phyloP scores from a whole-genome alignment of 2,797 vertebrate genomes.

The Lophotriccus pileatus region DNA sequence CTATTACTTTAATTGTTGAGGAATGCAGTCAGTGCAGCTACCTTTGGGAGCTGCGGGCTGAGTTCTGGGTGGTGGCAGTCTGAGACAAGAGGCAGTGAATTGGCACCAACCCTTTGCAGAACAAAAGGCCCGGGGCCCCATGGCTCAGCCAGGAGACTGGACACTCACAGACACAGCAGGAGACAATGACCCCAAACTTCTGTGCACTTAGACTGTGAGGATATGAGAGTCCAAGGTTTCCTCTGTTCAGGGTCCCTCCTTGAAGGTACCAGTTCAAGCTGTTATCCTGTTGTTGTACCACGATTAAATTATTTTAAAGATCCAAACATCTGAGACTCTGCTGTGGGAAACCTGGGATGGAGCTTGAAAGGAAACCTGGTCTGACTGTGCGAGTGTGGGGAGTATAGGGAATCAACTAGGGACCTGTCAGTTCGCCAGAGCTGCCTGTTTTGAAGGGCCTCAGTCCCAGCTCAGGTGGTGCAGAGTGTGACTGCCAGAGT shows the following conservation, averaged over 20 bases:
- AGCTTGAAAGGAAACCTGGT: neutral
- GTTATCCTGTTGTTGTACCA: neutral
- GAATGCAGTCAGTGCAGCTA: neutral
- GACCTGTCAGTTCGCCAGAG: neutral
- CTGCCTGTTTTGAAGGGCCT: neutral
- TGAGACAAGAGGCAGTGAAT: neutral
- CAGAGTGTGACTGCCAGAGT: neutral
- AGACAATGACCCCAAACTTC: neutral
- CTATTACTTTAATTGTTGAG: neutral
- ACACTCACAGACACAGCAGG: neutral
- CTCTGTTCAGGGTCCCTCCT: neutral
- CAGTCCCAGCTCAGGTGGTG: neutral
- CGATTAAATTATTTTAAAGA: neutral
- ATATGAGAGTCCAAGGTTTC: neutral
- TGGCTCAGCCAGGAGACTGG: neutral
- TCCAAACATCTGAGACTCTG: no score
- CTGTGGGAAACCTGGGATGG: neutral
- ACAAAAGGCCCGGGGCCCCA: neutral
- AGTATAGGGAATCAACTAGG: neutral
- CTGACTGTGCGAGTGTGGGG: neutral
- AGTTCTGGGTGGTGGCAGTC: neutral
- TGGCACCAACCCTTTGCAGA: neutral
- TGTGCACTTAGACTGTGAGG: neutral
- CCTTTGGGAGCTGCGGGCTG: neutral
- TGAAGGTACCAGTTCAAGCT: neutral